Conservation (phyloP, 2,888 invertebrate genomes). For the Aleiodes alternator region DNA sequence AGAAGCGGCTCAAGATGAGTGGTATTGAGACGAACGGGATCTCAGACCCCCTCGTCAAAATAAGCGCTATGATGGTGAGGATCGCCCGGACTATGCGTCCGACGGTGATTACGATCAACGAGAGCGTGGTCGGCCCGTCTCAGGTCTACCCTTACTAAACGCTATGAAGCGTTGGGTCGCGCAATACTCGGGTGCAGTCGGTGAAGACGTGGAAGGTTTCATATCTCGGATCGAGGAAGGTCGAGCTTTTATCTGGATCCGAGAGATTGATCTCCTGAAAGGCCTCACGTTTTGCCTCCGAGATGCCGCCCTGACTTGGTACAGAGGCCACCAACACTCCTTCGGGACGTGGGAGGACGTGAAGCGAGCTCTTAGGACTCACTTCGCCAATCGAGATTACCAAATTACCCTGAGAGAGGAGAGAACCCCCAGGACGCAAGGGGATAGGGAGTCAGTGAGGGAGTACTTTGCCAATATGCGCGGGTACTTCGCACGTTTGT, state of each 20-base stretch:
- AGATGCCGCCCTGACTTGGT: conserved; percentile 18
- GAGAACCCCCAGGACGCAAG: too few relatives aligned
- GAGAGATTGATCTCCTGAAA: background rate
- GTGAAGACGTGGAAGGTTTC: conserved; percentile 35
- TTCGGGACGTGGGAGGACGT: conserved; percentile 1
- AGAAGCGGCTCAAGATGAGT: too few relatives aligned
- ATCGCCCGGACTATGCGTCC: background rate
- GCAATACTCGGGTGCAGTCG: conserved; percentile 3
- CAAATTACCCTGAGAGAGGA: too few relatives aligned
- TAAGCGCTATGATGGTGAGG: too few relatives aligned
- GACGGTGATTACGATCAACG: background rate
- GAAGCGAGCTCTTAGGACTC: background rate
- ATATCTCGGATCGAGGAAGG: conserved; percentile 39
- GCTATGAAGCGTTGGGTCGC: background rate
- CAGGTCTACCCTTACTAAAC: background rate
- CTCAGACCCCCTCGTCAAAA: too few relatives aligned
- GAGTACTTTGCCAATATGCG: too few relatives aligned
- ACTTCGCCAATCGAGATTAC: conserved; percentile 37
- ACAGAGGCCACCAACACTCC: conserved; percentile 12
- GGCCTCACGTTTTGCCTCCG: conserved; percentile 32
- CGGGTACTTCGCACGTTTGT: too few relatives aligned
- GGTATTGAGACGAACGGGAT: too few relatives aligned
- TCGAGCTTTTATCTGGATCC: background rate
- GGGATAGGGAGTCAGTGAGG: too few relatives aligned
- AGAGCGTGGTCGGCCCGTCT: background rate